Base-by-base conservation (phyloP, 2,797 vertebrate genomes). In the Galago senegalensis region DNA sequence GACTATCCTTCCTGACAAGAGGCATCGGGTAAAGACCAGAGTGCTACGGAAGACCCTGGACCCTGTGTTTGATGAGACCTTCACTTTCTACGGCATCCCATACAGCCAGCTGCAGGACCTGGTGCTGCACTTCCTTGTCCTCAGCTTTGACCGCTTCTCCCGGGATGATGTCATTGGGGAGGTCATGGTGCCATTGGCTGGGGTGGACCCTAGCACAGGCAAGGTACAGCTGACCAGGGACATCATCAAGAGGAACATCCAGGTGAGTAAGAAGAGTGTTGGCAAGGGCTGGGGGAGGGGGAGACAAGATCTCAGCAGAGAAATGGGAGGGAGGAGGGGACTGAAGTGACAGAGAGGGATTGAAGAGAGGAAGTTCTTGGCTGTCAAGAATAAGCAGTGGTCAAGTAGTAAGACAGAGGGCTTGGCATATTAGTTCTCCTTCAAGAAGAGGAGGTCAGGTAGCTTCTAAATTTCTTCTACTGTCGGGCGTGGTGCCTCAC, bases 101-200 rank as follows among this genome's bases (percentile, higher is more conserved):
- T 99, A 99, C 98, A 99, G 99, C 98, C 98, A 99, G 58, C 99
- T 99, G 11, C 99, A 99, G 11, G 99, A 99, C 80, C 98, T 99
- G 98, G 99, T 99, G 9, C 99, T 99, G 76, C 99, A 99, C 98
- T 99, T 99, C 98, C 99, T 99, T 1, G 99, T 99, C 49, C 98
- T 99, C 69, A 99, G 99, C 98, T 99, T 99, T 0, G 99, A 99
- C 97, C 99, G 99, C 81, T 99, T 99, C 61, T 99, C 99, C 27
- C 99, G 99, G 0, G 99, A 99, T 0, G 99, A 99, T 0, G 99
- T 99, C 85, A 99, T 99, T 0, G 99, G 99, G 0, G 99, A 99
- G 98, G 99, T 99, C 2, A 98, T 99, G 99, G 99, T 99, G 96
- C 99, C 99, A 0, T 98, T 99, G 6, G 99, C 99, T 0, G 99